Evolutionary conservation across 2,113 vertebrate species (phyloP), one percentile per base, ranked within the genome.

Genomic region (Phaethornis superciliosus): DNA sequence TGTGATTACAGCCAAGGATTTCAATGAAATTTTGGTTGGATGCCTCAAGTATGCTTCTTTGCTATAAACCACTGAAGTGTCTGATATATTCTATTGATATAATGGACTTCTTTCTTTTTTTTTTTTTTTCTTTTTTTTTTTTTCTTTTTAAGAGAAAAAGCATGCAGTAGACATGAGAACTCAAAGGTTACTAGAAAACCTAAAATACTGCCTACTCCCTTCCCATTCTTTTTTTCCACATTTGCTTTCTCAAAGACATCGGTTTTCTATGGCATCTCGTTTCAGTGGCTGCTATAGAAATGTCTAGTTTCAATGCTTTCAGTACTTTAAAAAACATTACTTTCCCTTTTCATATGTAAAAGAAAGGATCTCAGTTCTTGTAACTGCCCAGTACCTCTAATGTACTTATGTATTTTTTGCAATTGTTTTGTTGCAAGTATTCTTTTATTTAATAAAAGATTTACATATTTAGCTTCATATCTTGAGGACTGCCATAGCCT

Each of bases 271-370:
- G 82, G 85, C 88, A 85, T 91, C 18, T 89, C 68, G 20, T 85
- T 95, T 90, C 71, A 95, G 89, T 68, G 83, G 69, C 83, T 90
- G 47, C 80, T 79, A 35, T 3, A 96, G 80, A 94, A 95, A 91
- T 84, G 40, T 65, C 62, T 89, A 17, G 4, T 74, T 85, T 95
- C 72, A 78, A 42, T 40, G 64, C 15, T 81, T 89, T 83, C 35
- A 74, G 64, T 33, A 47, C 51, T 65, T 84, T 49, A 88, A 94
- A 86, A 78, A 32, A 83, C 10, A 80, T 65, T 63, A 47, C 5
- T 81, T 86, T 52, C 20, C 9, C 6, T 42, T 94, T 86, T 78
- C 42, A 35, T 93, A 85, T 71, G 40, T 67, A 93, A 80, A 85
- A 87, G 13, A 88, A 87, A 84, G 12, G 33, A 70, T 52, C 51